Evolutionary conservation across 1,140 invertebrate genomes (phyloP).

Genomic region (Battus philenor): DNA sequence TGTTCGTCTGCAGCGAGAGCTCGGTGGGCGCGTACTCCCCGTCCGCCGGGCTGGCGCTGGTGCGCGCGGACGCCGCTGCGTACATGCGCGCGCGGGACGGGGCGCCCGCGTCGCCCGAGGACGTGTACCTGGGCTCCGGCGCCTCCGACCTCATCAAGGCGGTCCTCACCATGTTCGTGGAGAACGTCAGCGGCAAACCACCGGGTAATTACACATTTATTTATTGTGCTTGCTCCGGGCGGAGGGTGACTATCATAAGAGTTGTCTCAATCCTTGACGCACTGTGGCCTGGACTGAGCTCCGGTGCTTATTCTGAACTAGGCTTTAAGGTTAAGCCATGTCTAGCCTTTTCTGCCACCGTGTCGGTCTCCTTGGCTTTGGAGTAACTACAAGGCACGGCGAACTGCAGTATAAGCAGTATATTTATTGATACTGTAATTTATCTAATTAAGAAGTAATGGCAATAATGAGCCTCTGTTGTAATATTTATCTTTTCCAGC

Average conservation of each 20-base stretch:
- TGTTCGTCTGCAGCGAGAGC: constrained; percentile 62
- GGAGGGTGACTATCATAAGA: too few relatives aligned
- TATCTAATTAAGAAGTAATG: too few relatives aligned
- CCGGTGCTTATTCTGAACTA: too few relatives aligned
- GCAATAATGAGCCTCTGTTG: too few relatives aligned
- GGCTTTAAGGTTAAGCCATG: too few relatives aligned
- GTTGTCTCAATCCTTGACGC: too few relatives aligned
- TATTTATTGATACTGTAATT: too few relatives aligned
- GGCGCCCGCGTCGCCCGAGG: constrained; percentile 74
- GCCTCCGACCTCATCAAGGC: constrained; percentile 78
- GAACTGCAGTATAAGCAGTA: too few relatives aligned
- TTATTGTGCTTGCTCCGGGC: neutral
- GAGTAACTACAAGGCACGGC: too few relatives aligned
- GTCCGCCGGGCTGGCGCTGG: constrained; percentile 81
- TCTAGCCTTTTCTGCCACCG: too few relatives aligned
- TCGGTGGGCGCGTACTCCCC: constrained; percentile 85
- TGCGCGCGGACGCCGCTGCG: constrained; percentile 82
- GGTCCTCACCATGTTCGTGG: constrained; percentile 38
- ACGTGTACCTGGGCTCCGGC: constrained; percentile 84
- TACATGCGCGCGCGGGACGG: constrained; percentile 83
- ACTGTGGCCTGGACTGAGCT: too few relatives aligned
- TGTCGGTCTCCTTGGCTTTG: too few relatives aligned
- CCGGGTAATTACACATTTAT: constrained; percentile 25
- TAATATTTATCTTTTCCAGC: constrained; percentile 80
- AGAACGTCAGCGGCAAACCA: constrained; percentile 37